These are phyloP conservation scores for Uromys caudimaculatus DNA, from an alignment of 2,797 vertebrate species.

Conservation along the genomic window DNA sequence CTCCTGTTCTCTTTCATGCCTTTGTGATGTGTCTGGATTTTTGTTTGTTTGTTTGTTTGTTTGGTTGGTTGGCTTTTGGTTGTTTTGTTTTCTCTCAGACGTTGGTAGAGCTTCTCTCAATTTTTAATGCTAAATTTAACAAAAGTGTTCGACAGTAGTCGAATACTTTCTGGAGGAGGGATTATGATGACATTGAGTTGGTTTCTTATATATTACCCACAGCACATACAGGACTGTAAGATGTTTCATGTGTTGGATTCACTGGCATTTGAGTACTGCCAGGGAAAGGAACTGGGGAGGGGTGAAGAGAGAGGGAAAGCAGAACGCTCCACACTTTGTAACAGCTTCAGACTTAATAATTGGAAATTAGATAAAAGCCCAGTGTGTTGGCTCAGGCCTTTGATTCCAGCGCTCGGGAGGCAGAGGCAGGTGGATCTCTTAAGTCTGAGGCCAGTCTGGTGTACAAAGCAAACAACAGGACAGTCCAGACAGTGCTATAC, in stretches of 20 bases:
- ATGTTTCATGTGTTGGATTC: neutral
- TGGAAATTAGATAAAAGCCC: neutral
- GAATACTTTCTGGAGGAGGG: neutral
- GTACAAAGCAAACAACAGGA: no score
- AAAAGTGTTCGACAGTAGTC: neutral
- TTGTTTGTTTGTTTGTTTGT: neutral
- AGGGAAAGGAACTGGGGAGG: neutral
- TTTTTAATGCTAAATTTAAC: neutral
- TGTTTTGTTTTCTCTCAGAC: neutral
- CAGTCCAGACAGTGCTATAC: no score
- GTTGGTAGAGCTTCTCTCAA: neutral
- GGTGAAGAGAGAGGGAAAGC: neutral
- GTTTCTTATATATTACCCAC: accelerated
- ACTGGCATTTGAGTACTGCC: neutral
- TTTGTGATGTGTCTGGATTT: neutral
- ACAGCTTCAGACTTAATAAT: neutral
- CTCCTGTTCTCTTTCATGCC: neutral
- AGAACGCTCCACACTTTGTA: neutral
- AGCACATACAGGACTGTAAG: neutral
- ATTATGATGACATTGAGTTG: neutral
- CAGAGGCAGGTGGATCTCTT: no score
- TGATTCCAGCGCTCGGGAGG: no score
- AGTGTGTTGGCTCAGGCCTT: neutral
- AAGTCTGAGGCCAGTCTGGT: no score
- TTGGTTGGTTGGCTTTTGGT: no score